These are phyloP conservation scores for Aleiodes testaceus DNA, from an alignment of 2,888 invertebrate genomes.

Conservation along the genomic window DNA sequence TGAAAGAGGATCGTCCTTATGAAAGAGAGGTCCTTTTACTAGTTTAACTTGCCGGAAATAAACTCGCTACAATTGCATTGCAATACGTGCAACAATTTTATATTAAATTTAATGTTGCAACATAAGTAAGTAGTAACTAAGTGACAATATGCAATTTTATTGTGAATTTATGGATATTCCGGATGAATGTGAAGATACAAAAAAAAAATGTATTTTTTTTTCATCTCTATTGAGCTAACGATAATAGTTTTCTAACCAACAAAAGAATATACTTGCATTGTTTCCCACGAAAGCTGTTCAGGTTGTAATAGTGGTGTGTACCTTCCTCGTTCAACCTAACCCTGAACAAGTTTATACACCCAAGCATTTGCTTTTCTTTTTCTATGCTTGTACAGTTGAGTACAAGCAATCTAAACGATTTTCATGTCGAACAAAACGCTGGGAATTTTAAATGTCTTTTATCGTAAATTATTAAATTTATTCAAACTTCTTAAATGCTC, in stretches of 20 bases:
- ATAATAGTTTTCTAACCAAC: slow-evolving; percentile 4
- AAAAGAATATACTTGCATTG: slow-evolving; percentile 20
- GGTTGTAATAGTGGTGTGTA: background rate
- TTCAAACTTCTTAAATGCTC: too few relatives aligned
- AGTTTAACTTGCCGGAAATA: slow-evolving; percentile 8
- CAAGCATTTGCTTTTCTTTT: background rate
- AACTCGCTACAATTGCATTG: background rate
- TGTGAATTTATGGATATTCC: background rate
- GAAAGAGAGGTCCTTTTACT: too few relatives aligned
- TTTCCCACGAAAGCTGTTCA: slow-evolving; percentile 26
- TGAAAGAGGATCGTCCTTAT: background rate
- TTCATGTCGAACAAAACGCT: slow-evolving; percentile 8
- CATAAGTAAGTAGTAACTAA: too few relatives aligned
- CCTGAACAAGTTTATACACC: slow-evolving; percentile 25
- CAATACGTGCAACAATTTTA: background rate
- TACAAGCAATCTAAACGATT: slow-evolving; percentile 15
- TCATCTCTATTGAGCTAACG: background rate
- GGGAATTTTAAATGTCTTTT: too few relatives aligned
- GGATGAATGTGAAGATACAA: too few relatives aligned
- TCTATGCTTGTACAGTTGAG: background rate
- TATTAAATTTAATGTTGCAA: background rate
- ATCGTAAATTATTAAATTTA: too few relatives aligned
- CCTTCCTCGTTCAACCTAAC: slow-evolving; percentile 17
- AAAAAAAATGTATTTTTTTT: slow-evolving; percentile 6
- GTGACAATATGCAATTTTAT: slow-evolving; percentile 27